Conservation (phyloP, 2,113 vertebrate species). For the Bos javanicus region DNA sequence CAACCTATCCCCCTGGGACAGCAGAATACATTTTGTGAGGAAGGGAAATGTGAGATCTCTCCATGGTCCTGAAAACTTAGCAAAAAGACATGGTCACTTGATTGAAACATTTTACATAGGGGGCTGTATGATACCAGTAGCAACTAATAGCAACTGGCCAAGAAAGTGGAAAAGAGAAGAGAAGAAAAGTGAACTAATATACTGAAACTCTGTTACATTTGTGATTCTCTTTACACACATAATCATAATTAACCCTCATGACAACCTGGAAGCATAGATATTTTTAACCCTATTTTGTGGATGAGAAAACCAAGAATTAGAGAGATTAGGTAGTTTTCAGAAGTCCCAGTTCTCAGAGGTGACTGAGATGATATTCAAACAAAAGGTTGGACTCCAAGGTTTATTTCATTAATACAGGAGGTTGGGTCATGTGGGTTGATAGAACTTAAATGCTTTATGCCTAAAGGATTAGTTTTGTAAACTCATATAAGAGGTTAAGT, state of each 20-base stretch:
- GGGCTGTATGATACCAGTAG: background rate
- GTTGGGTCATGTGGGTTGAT: background rate
- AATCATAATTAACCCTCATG: background rate
- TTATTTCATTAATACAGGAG: background rate
- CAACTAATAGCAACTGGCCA: background rate
- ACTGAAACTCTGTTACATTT: background rate
- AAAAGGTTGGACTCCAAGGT: background rate
- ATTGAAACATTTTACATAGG: background rate
- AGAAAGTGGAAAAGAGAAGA: background rate
- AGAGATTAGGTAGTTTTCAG: background rate
- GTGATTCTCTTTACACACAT: background rate
- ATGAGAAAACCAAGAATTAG: background rate
- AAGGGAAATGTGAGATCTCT: background rate
- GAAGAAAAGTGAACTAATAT: background rate
- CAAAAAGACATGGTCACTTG: background rate
- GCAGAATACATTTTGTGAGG: background rate
- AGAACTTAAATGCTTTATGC: background rate
- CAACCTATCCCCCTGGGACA: background rate
- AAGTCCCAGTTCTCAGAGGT: background rate
- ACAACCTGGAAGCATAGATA: background rate
- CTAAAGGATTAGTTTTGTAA: background rate
- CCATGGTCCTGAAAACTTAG: slow-evolving; percentile 65
- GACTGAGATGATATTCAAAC: background rate
- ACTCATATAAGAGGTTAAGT: background rate
- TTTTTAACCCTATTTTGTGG: background rate